These are phyloP conservation scores for Bombylius major DNA, from an alignment of 2,888 invertebrate species.

Conservation along the genomic window DNA sequence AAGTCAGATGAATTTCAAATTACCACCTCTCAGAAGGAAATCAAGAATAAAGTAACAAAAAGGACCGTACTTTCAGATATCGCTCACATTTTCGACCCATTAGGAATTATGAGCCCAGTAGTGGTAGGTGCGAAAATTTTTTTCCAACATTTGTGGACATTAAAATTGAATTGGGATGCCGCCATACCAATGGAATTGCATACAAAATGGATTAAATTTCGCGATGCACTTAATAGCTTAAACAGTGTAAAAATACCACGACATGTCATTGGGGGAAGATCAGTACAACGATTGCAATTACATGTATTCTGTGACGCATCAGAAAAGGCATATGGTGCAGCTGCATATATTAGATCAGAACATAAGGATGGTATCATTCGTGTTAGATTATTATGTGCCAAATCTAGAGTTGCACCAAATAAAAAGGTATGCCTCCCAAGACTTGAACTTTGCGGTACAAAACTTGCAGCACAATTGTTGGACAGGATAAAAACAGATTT, in stretches of 20 bases:
- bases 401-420: neutral
- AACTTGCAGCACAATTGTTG: rapidly evolving
- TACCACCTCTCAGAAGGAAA: neutral
- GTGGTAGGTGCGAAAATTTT: neutral
- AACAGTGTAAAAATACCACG: no score
- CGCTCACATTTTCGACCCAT: no score
- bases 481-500: neutral
- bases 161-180: neutral
- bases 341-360: slow-evolving; percentile 10
- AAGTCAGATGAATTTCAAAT: neutral
- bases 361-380: neutral
- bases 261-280: neutral
- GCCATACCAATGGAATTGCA: neutral
- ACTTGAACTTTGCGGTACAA: neutral
- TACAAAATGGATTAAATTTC: neutral
- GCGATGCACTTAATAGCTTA: neutral
- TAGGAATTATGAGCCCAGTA: neutral
- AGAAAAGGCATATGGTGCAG: slow-evolving; percentile 14
- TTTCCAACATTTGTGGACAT: neutral
- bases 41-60: neutral
- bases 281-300: slow-evolving; percentile 12
- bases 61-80: neutral
- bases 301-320: slow-evolving; percentile 10
- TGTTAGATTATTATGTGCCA: neutral
- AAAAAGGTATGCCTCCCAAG: neutral